Conservation (phyloP, 1,140 invertebrate species). For the Bicyclus anynana region DNA sequence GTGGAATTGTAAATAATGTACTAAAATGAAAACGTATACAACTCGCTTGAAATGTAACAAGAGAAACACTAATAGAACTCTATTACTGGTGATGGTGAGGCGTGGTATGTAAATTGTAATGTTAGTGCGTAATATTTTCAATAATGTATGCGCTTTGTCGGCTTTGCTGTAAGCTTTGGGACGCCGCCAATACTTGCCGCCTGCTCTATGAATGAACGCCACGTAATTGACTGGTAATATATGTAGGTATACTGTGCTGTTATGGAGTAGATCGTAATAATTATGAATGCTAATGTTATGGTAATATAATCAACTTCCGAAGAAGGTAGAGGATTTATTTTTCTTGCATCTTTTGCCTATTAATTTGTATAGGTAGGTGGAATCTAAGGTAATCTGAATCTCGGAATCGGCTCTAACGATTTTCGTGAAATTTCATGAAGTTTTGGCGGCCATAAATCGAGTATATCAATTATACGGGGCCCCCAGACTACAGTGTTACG, state of each 20-base stretch:
- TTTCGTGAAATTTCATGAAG: no score
- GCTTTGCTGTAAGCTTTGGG: constrained; percentile 10
- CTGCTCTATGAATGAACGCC: constrained; percentile 5
- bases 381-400: no score
- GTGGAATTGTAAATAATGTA: background rate
- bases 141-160: background rate
- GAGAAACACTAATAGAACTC: background rate
- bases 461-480: no score
- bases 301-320: no score
- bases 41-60: background rate
- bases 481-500: no score
- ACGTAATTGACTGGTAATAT: background rate
- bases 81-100: background rate
- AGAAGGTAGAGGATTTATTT: no score
- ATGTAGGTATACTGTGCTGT: background rate
- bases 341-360: no score
- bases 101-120: background rate
- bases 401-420: no score
- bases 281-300: no score
- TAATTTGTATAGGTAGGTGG: no score
- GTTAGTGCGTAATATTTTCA: constrained; percentile 1
- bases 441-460: no score
- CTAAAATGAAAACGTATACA: background rate
- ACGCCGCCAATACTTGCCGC: constrained; percentile 1
- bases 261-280: no score